A percentile compares a stretch with the other conserved stretches of the same genome.
phyloP scores from a whole-genome alignment of 2,113 vertebrate genomes.

The Mellivora capensis region DNA sequence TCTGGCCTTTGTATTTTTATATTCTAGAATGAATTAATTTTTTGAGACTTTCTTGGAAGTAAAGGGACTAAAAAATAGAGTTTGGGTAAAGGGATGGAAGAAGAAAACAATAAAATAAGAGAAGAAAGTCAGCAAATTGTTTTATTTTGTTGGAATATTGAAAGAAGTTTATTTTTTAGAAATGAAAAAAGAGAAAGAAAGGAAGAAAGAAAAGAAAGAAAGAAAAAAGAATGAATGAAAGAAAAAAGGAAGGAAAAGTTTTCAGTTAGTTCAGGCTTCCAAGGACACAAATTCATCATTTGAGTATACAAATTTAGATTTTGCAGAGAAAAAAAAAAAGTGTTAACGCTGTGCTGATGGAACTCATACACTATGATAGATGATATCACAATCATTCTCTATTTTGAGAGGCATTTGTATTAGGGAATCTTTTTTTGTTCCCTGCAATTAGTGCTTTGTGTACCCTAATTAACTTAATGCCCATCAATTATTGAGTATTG shows the following conservation, averaged over 20 bases:
- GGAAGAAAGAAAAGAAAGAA: not conserved
- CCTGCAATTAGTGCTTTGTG: conserved; percentile 26
- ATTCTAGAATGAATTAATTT: not conserved
- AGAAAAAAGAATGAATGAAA: not conserved
- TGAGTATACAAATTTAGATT: not conserved
- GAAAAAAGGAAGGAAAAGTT: not conserved
- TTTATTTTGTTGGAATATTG: not conserved
- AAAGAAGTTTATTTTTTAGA: not conserved
- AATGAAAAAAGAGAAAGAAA: not conserved
- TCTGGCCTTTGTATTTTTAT: not conserved
- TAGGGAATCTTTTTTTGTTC: conserved; percentile 8
- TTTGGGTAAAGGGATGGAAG: not conserved
- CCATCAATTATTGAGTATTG: conserved; percentile 36
- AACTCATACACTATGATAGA: not conserved
- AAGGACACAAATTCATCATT: not conserved
- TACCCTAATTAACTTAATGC: conserved; percentile 44
- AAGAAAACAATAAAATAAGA: not conserved
- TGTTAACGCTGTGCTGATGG: not conserved
- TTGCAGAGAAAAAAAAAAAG: not conserved
- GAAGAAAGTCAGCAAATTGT: not conserved
- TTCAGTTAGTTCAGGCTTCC: not conserved
- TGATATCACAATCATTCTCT: not conserved
- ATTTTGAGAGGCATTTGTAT: not conserved
- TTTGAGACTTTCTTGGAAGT: not conserved
- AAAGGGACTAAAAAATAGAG: not conserved